Conservation (phyloP, 2,888 invertebrate species). For the Phengaris arion region DNA sequence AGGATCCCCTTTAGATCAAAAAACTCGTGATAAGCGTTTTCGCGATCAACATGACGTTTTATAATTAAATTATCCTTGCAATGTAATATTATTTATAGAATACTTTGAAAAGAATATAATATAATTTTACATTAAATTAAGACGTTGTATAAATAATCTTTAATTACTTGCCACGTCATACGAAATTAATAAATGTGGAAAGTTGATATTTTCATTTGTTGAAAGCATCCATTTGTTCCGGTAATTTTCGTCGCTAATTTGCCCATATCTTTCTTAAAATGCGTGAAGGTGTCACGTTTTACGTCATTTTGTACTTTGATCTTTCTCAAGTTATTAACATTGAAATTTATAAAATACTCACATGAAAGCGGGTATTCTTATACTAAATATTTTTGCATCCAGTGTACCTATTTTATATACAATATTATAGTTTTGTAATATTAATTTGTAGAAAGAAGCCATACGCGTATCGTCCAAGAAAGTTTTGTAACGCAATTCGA, state of each 20-base stretch:
- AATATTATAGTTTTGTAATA: too few relatives aligned
- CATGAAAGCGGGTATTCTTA: background rate
- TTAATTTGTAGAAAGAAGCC: too few relatives aligned
- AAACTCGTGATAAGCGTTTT: too few relatives aligned
- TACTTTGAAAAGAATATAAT: background rate
- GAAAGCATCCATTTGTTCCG: slow-evolving; percentile 47
- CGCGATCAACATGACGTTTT: too few relatives aligned
- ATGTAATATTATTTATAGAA: background rate
- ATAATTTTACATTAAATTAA: background rate
- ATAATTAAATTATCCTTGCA: too few relatives aligned
- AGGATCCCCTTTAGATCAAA: too few relatives aligned
- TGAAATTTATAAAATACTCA: background rate
- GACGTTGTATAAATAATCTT: slow-evolving; percentile 1
- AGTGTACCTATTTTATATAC: too few relatives aligned
- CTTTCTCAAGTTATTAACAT: background rate
- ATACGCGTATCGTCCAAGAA: too few relatives aligned
- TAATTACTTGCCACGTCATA: slow-evolving; percentile 18
- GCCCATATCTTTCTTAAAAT: slow-evolving; percentile 55
- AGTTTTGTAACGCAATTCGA: too few relatives aligned
- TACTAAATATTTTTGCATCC: background rate
- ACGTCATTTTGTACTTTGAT: background rate
- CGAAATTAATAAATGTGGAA: slow-evolving; percentile 27
- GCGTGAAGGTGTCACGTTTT: slow-evolving; percentile 51
- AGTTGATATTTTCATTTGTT: slow-evolving; percentile 31
- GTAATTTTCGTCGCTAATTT: slow-evolving; percentile 62